Evolutionary conservation across 2,797 vertebrate species (phyloP), one percentile per base, ranked within the genome.

Genomic region (Cirrhinus mrigala): DNA sequence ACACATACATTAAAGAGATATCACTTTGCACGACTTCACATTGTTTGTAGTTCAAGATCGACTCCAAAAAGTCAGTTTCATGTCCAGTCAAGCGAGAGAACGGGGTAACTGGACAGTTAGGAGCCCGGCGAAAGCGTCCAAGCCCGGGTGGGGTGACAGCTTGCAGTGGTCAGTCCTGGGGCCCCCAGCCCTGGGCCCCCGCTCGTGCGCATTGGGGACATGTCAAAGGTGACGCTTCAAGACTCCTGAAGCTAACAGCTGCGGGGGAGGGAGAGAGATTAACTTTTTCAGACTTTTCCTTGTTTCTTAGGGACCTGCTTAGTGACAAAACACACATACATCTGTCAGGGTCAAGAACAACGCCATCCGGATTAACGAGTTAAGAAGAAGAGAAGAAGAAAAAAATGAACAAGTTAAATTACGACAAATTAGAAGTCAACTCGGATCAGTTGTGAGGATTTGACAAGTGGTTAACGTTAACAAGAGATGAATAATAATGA

Each of bases 221-320:
- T 97, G 97, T 97, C 96, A 97, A 97, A 97, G 97, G 96, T 97
- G 97, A 97, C 94, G 95, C 96, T 95, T 96, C 94, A 95, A 96
- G 96, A 96, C 96, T 97, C 95, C 94, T 93, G 93, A 95, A 96
- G 96, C 95, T 94, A 96, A 95, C 96, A 97, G 96, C 96, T 97
- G 96, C 95, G 94, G 92, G 93, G 89, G 81, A 79, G 76, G 74
- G 79, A 92, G 92, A 92, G 95, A 97, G 95, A 96, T 96, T 96
- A 96, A 96, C 95, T 95, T 96, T 94, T 95, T 92, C 85, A 96
- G 94, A 96, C 95, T 96, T 96, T 96, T 95, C 94, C 96, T 94
- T 93, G 93, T 96, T 95, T 92, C 93, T 92, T 91, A 90, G 91
- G 94, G 94, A 96, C 95, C 95, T 94, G 95, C 93, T 95, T 66